Conservation (phyloP, 2,113 vertebrate genomes). For the Otocyon megalotis region DNA sequence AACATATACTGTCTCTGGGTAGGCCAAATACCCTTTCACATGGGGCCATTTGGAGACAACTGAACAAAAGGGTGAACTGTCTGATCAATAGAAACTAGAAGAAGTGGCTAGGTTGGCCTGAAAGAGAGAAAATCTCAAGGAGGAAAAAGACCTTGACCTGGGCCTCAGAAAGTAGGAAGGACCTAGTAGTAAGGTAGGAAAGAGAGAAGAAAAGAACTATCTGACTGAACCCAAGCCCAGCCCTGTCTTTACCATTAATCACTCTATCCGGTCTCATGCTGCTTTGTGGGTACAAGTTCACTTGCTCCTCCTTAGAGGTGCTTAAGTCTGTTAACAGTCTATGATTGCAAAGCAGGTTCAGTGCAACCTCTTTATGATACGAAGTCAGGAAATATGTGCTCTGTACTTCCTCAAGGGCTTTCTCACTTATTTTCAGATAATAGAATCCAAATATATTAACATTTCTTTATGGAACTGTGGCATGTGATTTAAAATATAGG, state of each 20-base stretch:
- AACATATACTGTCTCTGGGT: background rate
- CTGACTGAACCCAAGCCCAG: background rate
- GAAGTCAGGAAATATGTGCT: background rate
- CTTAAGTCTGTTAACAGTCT: background rate
- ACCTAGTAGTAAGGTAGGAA: background rate
- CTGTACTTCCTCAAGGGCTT: background rate
- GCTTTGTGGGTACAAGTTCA: background rate
- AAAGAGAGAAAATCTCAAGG: background rate
- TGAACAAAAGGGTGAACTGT: background rate
- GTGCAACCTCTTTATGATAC: background rate
- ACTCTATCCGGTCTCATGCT: background rate
- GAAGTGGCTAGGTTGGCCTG: background rate
- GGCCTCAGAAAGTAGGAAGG: background rate
- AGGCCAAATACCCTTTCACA: background rate
- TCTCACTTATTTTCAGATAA: slow-evolving; percentile 1
- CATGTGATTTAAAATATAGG: background rate
- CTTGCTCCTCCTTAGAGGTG: background rate
- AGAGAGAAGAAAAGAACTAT: background rate
- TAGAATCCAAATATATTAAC: background rate
- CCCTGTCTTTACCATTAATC: background rate
- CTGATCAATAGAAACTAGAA: background rate
- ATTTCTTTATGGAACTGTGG: background rate
- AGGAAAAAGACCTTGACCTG: background rate
- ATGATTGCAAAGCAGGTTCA: background rate
- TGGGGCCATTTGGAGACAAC: background rate